Percentiles rank a stretch among this genome's conserved stretches.
phyloP scores from a whole-genome alignment of 2,797 vertebrate species.

The Lutjanus argentimaculatus region DNA sequence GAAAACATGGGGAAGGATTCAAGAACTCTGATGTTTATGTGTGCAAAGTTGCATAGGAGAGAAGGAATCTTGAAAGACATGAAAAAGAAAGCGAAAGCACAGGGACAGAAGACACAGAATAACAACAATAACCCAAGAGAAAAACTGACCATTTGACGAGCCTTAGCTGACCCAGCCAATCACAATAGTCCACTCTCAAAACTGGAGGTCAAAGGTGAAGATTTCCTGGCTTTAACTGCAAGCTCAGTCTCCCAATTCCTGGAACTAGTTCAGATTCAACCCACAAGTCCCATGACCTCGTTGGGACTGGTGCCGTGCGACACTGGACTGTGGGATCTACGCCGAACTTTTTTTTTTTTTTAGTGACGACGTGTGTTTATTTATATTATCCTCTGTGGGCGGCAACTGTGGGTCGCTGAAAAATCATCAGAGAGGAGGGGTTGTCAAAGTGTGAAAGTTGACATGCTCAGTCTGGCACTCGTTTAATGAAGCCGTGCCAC shows the following conservation, averaged over 20 bases:
- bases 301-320: slow-evolving; percentile 10
- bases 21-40: not conserved
- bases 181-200: slow-evolving; percentile 31
- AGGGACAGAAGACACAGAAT: not conserved
- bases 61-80: not conserved
- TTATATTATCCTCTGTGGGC: slow-evolving; percentile 61
- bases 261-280: slow-evolving; percentile 28
- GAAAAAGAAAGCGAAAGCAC: slow-evolving; percentile 10
- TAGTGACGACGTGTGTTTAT: slow-evolving; percentile 49
- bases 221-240: slow-evolving; percentile 23
- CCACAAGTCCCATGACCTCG: slow-evolving; percentile 55
- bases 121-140: not conserved
- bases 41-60: slow-evolving; percentile 1
- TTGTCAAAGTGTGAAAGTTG: slow-evolving; percentile 39
- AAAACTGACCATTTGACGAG: slow-evolving; percentile 59
- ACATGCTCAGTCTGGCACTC: slow-evolving; percentile 29
- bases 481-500: slow-evolving; percentile 5
- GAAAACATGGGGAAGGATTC: not conserved
- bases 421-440: slow-evolving; percentile 30
- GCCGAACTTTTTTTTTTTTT: slow-evolving; percentile 4
- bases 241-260: slow-evolving; percentile 4
- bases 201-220: slow-evolving; percentile 59
- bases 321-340: slow-evolving; percentile 37
- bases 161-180: slow-evolving; percentile 22
- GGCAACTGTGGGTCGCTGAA: slow-evolving; percentile 24